Percentiles rank a stretch among this genome's conserved stretches.
Conservation (phyloP, 2,888 invertebrate genomes). For the Pachycephus smyrnensis region DNA sequence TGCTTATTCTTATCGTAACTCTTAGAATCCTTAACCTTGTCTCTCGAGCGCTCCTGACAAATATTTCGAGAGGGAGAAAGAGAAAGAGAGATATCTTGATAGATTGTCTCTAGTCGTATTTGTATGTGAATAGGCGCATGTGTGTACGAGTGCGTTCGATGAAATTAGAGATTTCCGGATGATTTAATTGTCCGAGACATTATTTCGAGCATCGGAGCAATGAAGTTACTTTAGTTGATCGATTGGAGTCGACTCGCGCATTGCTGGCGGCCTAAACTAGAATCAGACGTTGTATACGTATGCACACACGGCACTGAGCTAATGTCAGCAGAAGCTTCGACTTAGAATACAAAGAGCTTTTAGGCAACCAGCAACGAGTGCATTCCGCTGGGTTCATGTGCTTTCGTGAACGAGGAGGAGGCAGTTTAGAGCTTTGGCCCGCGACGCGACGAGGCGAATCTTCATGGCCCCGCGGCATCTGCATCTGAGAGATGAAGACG, state of each 20-base stretch:
- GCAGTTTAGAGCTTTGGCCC: not conserved
- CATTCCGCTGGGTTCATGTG: conserved; percentile 16
- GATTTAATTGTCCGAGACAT: not conserved
- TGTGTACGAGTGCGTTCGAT: not conserved
- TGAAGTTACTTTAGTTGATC: too few relatives aligned
- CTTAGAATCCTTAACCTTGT: too few relatives aligned
- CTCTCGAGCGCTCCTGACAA: too few relatives aligned
- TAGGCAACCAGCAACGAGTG: conserved; percentile 24
- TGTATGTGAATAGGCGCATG: not conserved
- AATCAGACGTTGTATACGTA: too few relatives aligned
- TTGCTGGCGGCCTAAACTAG: conserved; percentile 23
- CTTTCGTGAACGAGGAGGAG: conserved; percentile 5
- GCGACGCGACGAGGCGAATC: conserved; percentile 31
- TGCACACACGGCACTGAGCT: too few relatives aligned
- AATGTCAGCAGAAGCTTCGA: too few relatives aligned
- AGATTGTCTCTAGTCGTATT: not conserved
- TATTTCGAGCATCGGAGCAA: too few relatives aligned
- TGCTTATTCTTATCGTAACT: too few relatives aligned
- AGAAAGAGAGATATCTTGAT: not conserved
- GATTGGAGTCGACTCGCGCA: conserved; percentile 5
- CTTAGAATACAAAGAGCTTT: not conserved
- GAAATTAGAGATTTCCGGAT: not conserved
- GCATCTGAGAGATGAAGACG: conserved; percentile 47
- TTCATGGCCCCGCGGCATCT: conserved; percentile 48
- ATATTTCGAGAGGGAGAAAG: too few relatives aligned